phyloP scores from a whole-genome alignment of 2,113 vertebrate species.

The Stegostoma tigrinum region DNA sequence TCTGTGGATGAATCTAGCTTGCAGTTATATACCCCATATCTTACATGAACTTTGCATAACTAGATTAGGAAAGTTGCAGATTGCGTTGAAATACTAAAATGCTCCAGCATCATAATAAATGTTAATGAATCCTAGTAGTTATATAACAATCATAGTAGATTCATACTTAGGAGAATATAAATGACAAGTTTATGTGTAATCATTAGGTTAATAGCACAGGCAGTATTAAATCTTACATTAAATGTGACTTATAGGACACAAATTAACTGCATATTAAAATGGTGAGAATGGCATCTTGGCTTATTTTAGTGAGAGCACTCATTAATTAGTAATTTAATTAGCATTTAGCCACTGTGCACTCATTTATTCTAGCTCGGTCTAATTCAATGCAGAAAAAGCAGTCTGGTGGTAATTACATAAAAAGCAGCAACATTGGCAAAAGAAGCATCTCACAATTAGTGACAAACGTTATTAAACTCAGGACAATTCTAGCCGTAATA shows the following conservation, averaged over 20 bases:
- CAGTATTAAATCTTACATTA: constrained; percentile 34
- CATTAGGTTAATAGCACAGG: constrained; percentile 32
- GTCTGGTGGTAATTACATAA: background rate
- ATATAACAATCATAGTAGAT: constrained; percentile 5
- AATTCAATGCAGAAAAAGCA: constrained; percentile 13
- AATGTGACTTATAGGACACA: constrained; percentile 23
- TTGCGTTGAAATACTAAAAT: background rate
- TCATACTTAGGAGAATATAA: constrained; percentile 25
- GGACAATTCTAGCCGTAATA: background rate
- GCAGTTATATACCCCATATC: background rate
- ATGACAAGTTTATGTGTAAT: constrained; percentile 28
- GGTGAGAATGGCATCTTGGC: constrained; percentile 6
- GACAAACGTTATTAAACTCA: background rate
- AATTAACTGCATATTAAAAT: constrained; percentile 23
- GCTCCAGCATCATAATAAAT: constrained; percentile 19
- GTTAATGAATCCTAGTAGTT: constrained; percentile 29
- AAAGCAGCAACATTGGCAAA: background rate
- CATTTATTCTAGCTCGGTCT: constrained; percentile 7
- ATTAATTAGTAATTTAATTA: constrained; percentile 36
- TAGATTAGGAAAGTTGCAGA: background rate
- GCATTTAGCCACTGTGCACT: constrained; percentile 29
- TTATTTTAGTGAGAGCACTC: constrained; percentile 19
- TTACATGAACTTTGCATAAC: background rate
- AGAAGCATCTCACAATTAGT: background rate
- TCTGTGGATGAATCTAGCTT: background rate